Base-by-base conservation (phyloP, 1,140 invertebrate species). In the Brachionus plicatilis region DNA sequence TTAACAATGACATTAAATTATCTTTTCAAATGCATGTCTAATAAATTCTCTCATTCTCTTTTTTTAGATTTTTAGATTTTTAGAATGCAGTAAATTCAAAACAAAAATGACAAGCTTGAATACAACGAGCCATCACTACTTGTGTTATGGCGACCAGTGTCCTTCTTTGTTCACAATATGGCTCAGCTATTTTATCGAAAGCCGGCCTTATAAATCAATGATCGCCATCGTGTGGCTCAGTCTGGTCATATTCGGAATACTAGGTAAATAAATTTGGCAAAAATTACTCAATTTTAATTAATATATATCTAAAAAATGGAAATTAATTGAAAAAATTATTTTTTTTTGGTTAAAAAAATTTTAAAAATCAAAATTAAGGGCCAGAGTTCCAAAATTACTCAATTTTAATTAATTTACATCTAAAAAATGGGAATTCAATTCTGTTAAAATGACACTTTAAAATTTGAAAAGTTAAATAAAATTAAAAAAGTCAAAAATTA, bases 1-100 rank as follows among this genome's bases (percentile, higher is more conserved):
- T 60, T 60, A 60, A 60, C 53, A 60, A 60, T 60, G 53, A 60
- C 53, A 60, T 60, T 60, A n/a, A 60, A 60, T 60, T 60, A 60
- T 60, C 53, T 60, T 60, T 20, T 60, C 53, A 60, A 24, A 60
- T 20, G 8, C 53, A 60, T 60, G 17, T 9, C 20, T 24, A 8
- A 20, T 6, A 9, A 9, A 20, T 20, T 60, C 3, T 24, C 20
- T 20, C 17, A 50, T 50, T 53, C 4, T 53, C 17, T 20, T 60
- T 60, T 2, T 60, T 60, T 60, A 60, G 53, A 60, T 60, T 2
- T 60, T 60, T 60, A 60, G 53, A 60, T 27, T 60, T 60, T 20
- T 60, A 60, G 53, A 60, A 60, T 60, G 53, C 53, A 60, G 20
- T 60, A 60, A 60, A 60, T 9, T 24, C 17, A 20, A 60, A 20